Conservation (phyloP, 2,888 invertebrate species). For the Microplitis deprimator region DNA sequence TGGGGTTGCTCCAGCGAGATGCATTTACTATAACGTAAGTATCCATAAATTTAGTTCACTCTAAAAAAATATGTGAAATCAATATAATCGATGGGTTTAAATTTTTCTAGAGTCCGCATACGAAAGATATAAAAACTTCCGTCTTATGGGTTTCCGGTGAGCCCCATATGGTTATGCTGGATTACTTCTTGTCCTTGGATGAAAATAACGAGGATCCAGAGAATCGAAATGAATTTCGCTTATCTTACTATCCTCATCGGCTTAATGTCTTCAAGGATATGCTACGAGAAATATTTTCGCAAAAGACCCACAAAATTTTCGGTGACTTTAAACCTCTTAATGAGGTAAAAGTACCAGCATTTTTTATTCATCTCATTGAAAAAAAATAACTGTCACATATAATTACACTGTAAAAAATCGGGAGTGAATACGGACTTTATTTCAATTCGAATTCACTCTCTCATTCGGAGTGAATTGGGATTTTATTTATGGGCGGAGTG, state of each 20-base stretch:
- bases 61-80: background rate
- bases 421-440: too few relatives aligned
- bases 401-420: too few relatives aligned
- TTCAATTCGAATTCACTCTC: too few relatives aligned
- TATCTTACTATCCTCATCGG: constrained; percentile 91
- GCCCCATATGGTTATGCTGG: constrained; percentile 84
- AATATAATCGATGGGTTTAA: background rate
- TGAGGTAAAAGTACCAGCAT: constrained; percentile 79
- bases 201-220: constrained; percentile 65
- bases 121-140: constrained; percentile 88
- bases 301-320: constrained; percentile 80
- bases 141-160: constrained; percentile 85
- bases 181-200: constrained; percentile 78
- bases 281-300: constrained; percentile 79
- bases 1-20: constrained; percentile 85
- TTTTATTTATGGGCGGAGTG: too few relatives aligned
- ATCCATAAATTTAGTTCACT: background rate
- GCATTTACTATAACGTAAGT: constrained; percentile 91
- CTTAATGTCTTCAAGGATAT: constrained; percentile 81
- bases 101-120: constrained; percentile 80
- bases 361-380: constrained; percentile 89
- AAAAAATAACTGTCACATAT: constrained; percentile 63
- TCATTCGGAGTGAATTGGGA: too few relatives aligned
- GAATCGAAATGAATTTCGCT: constrained; percentile 82
- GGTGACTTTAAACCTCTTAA: constrained; percentile 85